Percentiles rank a stretch among this genome's conserved stretches.
Conservation (phyloP, 35 echinoderm and acorn worm species). For the Heliocidaris erythrogramma region DNA sequence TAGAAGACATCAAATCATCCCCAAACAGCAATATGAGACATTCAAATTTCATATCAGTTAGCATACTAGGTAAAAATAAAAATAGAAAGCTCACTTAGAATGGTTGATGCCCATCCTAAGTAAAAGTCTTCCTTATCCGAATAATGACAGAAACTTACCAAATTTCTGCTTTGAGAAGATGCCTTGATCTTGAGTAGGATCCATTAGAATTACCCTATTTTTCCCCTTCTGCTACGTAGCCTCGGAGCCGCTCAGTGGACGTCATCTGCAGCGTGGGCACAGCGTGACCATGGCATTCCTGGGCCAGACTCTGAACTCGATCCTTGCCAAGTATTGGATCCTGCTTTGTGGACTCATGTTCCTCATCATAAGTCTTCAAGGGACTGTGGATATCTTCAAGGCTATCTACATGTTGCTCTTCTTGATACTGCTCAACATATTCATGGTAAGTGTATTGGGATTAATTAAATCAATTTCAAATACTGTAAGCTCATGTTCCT, state of each 20-base stretch:
- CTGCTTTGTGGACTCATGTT: slow-evolving; percentile 84
- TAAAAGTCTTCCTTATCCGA: too few relatives aligned
- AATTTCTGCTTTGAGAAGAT: too few relatives aligned
- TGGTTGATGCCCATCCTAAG: too few relatives aligned
- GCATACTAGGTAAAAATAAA: too few relatives aligned
- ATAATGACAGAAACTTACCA: too few relatives aligned
- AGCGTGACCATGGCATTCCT: slow-evolving; percentile 84
- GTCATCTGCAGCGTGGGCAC: slow-evolving; percentile 37
- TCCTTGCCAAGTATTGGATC: slow-evolving; percentile 97
- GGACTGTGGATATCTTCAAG: slow-evolving; percentile 85
- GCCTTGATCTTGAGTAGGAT: too few relatives aligned
- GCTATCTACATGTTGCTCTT: slow-evolving; percentile 90
- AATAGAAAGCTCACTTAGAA: too few relatives aligned
- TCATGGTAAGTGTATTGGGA: slow-evolving; percentile 71
- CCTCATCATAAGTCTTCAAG: slow-evolving; percentile 88
- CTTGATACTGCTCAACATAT: slow-evolving; percentile 81
- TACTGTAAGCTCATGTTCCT: background rate
- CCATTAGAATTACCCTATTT: background rate
- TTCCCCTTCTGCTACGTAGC: background rate
- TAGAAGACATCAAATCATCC: too few relatives aligned
- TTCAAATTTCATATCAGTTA: too few relatives aligned
- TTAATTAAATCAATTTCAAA: slow-evolving; percentile 7
- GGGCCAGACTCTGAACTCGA: slow-evolving; percentile 48
- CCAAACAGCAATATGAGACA: too few relatives aligned
- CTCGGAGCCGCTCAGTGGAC: background rate